Base-by-base conservation (phyloP, 1,140 invertebrate species). In the Drosophila micromelanica region DNA sequence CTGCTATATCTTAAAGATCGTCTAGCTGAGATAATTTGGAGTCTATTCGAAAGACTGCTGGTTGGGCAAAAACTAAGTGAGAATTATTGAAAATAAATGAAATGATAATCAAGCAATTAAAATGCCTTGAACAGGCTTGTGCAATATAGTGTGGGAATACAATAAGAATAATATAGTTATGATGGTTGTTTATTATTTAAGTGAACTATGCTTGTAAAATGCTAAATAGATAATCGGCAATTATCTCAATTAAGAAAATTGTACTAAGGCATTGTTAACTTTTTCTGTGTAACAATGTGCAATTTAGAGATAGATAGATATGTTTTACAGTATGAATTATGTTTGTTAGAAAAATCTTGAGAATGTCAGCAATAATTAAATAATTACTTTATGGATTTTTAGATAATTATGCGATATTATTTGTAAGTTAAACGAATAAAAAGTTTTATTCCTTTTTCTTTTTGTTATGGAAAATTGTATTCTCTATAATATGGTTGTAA, bases 71-170 rank as follows among this genome's bases (percentile, higher is more conserved):
- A 63, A 48, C 49, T 46, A 75, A 82, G 67, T 72, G 65, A 49
- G 57, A 78, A 73, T 72, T 87, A 78, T 86, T 49, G 72, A 54
- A 67, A 89, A 78, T 87, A 64, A 87, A 87, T 87, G 67, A 55
- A 62, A 65, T 48, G 69, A 73, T 85, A 87, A 78, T 78, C 68
- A 40, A 40, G 23, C 84, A 87, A 89, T 86, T 82, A 61, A 63
- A 73, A 40, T 61, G 56, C 63, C 71, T 54, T 56, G 43, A 15
- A 15, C 23, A 45, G 35, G 17, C 43, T 57, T 72, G 2, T 27
- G 23, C 23, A 27, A 17, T 45, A 3, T 7, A 43, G 38, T 65
- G 81, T 81, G 73, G 74, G 82, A 86, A 81, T 63, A 52, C 12
- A 46, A 64, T 52, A 12, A 23, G 9, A 43, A 43, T 6, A 15